Percentiles rank a stretch among this genome's conserved stretches.
Evolutionary conservation across 2,113 vertebrate genomes (phyloP).

Genomic region (Theristicus caerulescens): DNA sequence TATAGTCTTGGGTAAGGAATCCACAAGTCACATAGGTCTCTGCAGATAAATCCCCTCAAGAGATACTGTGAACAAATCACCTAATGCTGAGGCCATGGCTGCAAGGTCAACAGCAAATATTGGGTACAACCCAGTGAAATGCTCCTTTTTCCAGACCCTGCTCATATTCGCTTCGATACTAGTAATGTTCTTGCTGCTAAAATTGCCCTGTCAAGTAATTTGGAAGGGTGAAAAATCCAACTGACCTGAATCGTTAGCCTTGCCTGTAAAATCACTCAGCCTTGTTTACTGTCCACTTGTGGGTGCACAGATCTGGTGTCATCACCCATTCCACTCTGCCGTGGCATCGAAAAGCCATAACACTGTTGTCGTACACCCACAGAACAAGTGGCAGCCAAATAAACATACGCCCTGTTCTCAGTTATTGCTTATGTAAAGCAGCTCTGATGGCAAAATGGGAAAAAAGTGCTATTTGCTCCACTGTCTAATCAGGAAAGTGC

Average conservation of each 20-base stretch:
- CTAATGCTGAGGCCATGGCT: not conserved
- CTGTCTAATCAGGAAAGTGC: slow-evolving; percentile 36
- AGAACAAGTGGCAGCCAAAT: not conserved
- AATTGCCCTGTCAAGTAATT: not conserved
- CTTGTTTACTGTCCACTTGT: not conserved
- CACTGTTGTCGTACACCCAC: not conserved
- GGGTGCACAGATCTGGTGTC: not conserved
- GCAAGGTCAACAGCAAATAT: not conserved
- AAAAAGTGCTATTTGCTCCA: not conserved
- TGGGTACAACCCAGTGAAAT: not conserved
- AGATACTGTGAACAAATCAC: not conserved
- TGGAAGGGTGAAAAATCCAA: not conserved
- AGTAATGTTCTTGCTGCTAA: not conserved
- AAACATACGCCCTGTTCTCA: not conserved
- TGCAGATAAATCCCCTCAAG: not conserved
- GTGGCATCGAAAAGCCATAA: fast-evolving
- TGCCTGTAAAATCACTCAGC: not conserved
- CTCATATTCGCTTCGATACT: not conserved
- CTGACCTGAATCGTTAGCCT: fast-evolving
- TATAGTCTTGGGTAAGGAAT: not conserved
- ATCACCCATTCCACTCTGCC: not conserved
- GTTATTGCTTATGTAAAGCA: not conserved
- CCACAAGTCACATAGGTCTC: fast-evolving
- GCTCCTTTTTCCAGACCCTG: not conserved
- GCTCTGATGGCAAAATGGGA: not conserved